A percentile compares a stretch with the other conserved stretches of the same genome.
Evolutionary conservation across 2,888 invertebrate species (phyloP).

Genomic region (Norana najaformis): DNA sequence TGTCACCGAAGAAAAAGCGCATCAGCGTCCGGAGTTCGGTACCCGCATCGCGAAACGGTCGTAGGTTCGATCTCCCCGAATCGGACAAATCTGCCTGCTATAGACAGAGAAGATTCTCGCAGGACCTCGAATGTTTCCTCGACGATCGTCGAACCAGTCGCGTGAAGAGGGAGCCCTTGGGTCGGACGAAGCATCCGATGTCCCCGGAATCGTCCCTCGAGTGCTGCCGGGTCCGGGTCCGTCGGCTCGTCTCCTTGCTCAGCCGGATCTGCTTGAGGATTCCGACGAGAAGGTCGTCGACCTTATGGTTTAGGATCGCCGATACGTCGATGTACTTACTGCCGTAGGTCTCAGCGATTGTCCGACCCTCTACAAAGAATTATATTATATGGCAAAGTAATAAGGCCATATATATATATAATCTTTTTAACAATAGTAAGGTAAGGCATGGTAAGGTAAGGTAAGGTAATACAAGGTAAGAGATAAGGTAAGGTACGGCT

Average conservation of each 20-base stretch:
- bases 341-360: slow-evolving; percentile 85
- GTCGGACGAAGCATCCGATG: slow-evolving; percentile 33
- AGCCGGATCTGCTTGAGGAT: slow-evolving; percentile 87
- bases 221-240: not conserved
- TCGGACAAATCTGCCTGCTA: not conserved
- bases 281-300: slow-evolving; percentile 91
- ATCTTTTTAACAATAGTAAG: not conserved
- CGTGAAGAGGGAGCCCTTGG: slow-evolving; percentile 33
- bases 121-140: slow-evolving; percentile 35
- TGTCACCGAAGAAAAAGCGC: not conserved
- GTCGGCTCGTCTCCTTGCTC: slow-evolving; percentile 55
- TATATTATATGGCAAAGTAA: not conserved
- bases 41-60: not conserved
- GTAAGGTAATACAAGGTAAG: not conserved
- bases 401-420: not conserved
- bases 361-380: slow-evolving; percentile 79
- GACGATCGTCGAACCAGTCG: slow-evolving; percentile 31
- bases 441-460: not conserved
- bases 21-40: not conserved
- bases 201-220: slow-evolving; percentile 30
- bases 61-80: not conserved
- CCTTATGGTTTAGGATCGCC: slow-evolving; percentile 93
- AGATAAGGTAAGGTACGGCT: not conserved
- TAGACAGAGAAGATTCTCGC: slow-evolving; percentile 36
- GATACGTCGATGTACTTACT: slow-evolving; percentile 94